Evolutionary conservation across 2,113 vertebrate species (phyloP), one percentile per base, ranked within the genome.

Genomic region (Pantherophis guttatus): DNA sequence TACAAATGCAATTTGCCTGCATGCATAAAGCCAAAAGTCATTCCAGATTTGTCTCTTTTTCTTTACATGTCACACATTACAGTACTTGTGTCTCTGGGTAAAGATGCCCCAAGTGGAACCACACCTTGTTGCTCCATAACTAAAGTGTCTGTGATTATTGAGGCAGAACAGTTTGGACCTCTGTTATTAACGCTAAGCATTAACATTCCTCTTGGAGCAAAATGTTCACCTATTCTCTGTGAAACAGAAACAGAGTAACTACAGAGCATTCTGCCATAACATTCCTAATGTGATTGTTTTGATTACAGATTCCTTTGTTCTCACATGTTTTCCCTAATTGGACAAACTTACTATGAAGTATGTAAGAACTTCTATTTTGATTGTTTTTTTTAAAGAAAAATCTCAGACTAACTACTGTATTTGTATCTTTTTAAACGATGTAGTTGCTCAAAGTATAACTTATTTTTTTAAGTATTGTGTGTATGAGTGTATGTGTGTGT

Each of bases 361-460:
- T 0, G 15, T 91, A 90, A 95, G 94, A 92, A 23, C 57, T 65
- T 94, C 93, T 93, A 95, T 96, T 97, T 96, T 90, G 95, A 97
- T 33, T 65, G 93, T 48, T 96, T 58, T 94, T 93, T 94, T 94
- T 91, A 93, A 57, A 94, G 17, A 75, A 54, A 52, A 44, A 57
- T 87, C 57, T 90, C 58, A n/a, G 95, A 96, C 96, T 97, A 97
- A 97, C 96, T 96, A 85, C 94, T 96, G 95, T 97, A 94, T 96
- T 97, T 97, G 96, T 98, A 97, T 95, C 89, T 92, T 97, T 97
- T 97, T 96, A 54, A 97, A 96, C 93, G 93, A 96, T 94, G 94
- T 97, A 97, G 70, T 97, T 97, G 96, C 93, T 95, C 95, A 96
- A 95, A 93, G 92, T 97, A 9, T 98, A 98, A 97, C 97, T 98